A percentile compares a stretch with the other conserved stretches of the same genome.
These are phyloP conservation scores for Eurois occulta DNA, from an alignment of 2,888 invertebrate species.

Conservation along the genomic window DNA sequence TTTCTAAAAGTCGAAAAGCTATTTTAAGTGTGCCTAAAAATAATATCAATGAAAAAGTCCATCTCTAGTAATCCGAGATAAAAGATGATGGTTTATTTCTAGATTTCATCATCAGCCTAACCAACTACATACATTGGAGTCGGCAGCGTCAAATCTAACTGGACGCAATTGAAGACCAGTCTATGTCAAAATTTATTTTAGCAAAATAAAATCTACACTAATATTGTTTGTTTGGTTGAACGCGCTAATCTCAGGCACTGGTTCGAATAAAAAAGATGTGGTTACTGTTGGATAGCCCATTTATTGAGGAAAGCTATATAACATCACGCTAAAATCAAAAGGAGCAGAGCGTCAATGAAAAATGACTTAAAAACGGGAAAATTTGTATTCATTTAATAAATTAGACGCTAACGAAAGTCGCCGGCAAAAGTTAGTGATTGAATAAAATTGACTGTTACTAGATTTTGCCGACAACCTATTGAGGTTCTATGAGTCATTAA, in stretches of 20 bases:
- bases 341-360: too few relatives aligned
- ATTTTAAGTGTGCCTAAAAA: background rate
- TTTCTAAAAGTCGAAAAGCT: background rate
- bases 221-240: too few relatives aligned
- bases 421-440: too few relatives aligned
- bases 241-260: too few relatives aligned
- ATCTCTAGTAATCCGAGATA: background rate
- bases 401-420: too few relatives aligned
- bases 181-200: background rate
- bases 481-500: background rate
- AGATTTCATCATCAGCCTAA: background rate
- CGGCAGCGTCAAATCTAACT: background rate
- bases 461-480: background rate
- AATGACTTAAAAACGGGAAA: too few relatives aligned
- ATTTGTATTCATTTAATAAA: too few relatives aligned
- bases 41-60: background rate
- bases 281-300: too few relatives aligned
- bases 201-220: too few relatives aligned
- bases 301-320: too few relatives aligned
- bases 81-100: background rate
- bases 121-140: background rate
- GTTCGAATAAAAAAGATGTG: too few relatives aligned
- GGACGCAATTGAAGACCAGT: background rate
- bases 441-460: background rate
- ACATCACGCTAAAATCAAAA: too few relatives aligned